Evolutionary conservation across 2,888 invertebrate genomes (phyloP).

Genomic region (Odontothrips loti): DNA sequence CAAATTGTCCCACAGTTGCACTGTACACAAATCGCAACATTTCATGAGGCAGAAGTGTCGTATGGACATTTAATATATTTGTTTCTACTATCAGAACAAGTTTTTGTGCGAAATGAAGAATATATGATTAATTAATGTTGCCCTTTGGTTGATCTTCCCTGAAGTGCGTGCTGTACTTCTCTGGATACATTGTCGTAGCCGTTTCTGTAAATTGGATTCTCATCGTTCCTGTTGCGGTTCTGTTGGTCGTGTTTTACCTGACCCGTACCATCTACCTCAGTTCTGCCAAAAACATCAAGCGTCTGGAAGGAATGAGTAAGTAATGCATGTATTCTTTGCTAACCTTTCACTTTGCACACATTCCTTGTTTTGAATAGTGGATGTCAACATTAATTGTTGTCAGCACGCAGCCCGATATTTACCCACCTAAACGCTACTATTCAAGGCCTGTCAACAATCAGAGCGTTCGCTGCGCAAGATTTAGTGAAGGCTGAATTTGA

Average conservation of each 20-base stretch:
- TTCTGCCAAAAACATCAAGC: constrained; percentile 66
- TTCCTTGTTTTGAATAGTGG: too few species aligned
- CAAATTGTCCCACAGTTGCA: too few species aligned
- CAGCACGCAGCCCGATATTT: constrained; percentile 81
- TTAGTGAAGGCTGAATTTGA: constrained; percentile 59
- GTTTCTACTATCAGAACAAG: too few species aligned
- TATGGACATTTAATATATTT: too few species aligned
- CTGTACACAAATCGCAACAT: too few species aligned
- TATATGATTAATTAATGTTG: too few species aligned
- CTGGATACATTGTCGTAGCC: constrained; percentile 46
- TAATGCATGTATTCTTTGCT: constrained; percentile 32
- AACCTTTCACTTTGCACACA: too few species aligned
- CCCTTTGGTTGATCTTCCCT: too few species aligned
- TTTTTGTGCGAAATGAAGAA: too few species aligned
- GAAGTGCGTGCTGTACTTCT: not conserved
- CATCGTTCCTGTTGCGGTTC: constrained; percentile 53
- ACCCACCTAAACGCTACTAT: constrained; percentile 75
- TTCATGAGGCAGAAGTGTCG: too few species aligned
- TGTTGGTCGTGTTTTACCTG: constrained; percentile 58
- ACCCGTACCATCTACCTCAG: constrained; percentile 61
- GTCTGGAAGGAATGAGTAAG: constrained; percentile 63
- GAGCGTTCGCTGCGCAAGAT: constrained; percentile 67
- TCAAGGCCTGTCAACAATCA: constrained; percentile 72
- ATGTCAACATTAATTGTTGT: too few species aligned
- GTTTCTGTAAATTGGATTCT: constrained; percentile 46